phyloP scores from a whole-genome alignment of 2,888 invertebrate species.

The Dryocosmus kuriphilus region DNA sequence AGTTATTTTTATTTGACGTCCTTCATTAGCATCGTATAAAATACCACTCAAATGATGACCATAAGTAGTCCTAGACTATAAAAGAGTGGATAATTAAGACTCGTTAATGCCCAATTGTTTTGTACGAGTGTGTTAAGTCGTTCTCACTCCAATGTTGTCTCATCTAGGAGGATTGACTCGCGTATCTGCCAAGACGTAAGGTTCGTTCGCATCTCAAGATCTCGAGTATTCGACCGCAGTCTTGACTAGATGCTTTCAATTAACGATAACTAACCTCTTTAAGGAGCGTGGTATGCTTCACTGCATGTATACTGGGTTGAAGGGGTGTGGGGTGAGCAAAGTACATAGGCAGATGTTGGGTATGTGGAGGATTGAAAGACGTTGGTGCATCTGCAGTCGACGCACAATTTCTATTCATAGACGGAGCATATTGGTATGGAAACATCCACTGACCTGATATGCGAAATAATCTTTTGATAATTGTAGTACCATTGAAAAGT shows the following conservation, averaged over 20 bases:
- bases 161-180: slow-evolving; percentile 11
- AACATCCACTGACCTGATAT: slow-evolving; percentile 57
- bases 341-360: slow-evolving; percentile 34
- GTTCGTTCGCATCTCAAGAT: slow-evolving; percentile 40
- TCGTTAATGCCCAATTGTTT: slow-evolving; percentile 1
- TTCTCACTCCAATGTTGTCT: slow-evolving; percentile 26
- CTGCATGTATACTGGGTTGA: slow-evolving; percentile 15
- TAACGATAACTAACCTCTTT: slow-evolving; percentile 49
- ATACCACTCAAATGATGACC: neutral
- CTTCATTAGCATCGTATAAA: neutral
- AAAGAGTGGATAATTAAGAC: slow-evolving; percentile 17
- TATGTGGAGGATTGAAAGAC: slow-evolving; percentile 43
- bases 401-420: slow-evolving; percentile 61
- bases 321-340: slow-evolving; percentile 40
- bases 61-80: neutral
- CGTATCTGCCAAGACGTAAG: neutral
- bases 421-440: slow-evolving; percentile 55
- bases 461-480: neutral
- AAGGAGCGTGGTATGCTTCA: slow-evolving; percentile 36
- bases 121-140: slow-evolving; percentile 15
- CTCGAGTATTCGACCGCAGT: slow-evolving; percentile 26
- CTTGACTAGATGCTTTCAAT: slow-evolving; percentile 46
- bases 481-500: neutral
- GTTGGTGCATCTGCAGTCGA: slow-evolving; percentile 55
- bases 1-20: neutral